These are phyloP conservation scores for Xerus inauris DNA, from an alignment of 2,113 vertebrate species.

Conservation along the genomic window DNA sequence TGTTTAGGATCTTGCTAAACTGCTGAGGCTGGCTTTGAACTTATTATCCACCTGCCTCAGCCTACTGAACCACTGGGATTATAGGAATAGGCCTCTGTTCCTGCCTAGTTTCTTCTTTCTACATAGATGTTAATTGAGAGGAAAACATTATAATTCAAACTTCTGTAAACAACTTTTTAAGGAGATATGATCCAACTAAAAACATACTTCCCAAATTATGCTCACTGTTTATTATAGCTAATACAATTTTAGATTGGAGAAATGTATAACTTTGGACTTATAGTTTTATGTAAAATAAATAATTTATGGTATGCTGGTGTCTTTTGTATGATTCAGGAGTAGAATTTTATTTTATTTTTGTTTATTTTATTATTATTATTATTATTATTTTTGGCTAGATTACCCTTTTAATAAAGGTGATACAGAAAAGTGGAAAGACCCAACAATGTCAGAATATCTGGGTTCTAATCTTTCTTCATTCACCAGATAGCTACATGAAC, in stretches of 20 bases:
- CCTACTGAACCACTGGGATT: no score
- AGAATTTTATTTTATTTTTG: no score
- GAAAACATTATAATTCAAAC: neutral
- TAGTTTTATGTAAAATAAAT: neutral
- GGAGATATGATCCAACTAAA: slow-evolving; percentile 2
- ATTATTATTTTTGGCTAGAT: neutral
- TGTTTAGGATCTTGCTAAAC: no score
- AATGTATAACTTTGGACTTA: neutral
- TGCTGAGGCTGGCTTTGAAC: no score
- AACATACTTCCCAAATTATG: neutral
- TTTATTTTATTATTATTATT: no score
- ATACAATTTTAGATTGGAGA: neutral
- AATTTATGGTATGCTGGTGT: neutral
- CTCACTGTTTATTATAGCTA: neutral
- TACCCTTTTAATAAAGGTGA: neutral
- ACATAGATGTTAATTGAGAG: neutral
- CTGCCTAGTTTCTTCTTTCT: neutral
- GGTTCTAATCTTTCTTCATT: neutral
- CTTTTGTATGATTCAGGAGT: neutral
- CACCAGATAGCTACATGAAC: neutral
- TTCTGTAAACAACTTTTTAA: slow-evolving; percentile 16
- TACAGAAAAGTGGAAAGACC: neutral
- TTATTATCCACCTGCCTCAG: no score
- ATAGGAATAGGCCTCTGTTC: no score
- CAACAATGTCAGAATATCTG: neutral